A percentile compares a stretch with the other conserved stretches of the same genome.
Conservation (phyloP, 2,113 vertebrate genomes). For the Galemys pyrenaicus region DNA sequence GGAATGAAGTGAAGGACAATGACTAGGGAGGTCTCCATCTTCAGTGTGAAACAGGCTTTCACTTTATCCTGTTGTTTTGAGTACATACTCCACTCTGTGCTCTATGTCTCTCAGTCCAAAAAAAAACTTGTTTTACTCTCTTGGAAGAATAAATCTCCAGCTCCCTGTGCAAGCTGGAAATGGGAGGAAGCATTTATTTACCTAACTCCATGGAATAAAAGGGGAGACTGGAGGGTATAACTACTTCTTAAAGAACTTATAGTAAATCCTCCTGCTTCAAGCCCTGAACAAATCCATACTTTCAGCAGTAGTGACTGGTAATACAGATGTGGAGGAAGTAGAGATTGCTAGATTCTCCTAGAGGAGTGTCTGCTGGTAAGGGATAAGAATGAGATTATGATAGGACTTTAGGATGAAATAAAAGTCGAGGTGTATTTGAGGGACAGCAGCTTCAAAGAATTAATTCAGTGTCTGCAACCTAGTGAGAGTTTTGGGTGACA, state of each 20-base stretch:
- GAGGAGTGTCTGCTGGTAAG: background rate
- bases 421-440: background rate
- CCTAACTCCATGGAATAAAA: background rate
- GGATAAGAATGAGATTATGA: background rate
- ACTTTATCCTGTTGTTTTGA: background rate
- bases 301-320: background rate
- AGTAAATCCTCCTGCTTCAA: background rate
- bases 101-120: background rate
- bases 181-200: background rate
- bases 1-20: background rate
- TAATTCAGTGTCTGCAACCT: background rate
- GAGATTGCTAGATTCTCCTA: background rate
- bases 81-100: background rate
- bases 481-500: background rate
- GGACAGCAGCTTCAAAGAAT: background rate
- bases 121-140: background rate
- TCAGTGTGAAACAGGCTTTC: background rate
- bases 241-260: background rate
- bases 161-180: background rate
- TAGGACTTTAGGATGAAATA: background rate
- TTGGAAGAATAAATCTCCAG: background rate
- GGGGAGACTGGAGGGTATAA: background rate
- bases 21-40: background rate
- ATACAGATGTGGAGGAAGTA: background rate
- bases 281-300: background rate